Percentiles rank a stretch among this genome's conserved stretches.
These are phyloP conservation scores for Rotaria macrura DNA, from an alignment of 2,888 invertebrate genomes.

Conservation along the genomic window DNA sequence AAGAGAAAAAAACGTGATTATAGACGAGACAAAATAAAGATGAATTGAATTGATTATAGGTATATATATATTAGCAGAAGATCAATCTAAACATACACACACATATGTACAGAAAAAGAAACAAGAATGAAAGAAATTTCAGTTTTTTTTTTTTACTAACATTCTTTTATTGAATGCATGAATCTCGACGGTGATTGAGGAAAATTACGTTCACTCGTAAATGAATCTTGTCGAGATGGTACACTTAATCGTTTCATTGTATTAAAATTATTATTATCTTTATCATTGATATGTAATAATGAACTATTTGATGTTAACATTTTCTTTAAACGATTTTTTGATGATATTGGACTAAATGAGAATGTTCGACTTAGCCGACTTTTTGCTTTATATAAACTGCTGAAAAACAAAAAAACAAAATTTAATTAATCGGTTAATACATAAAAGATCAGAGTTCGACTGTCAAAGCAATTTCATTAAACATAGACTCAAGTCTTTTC, in stretches of 20 bases:
- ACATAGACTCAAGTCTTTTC: too few species aligned
- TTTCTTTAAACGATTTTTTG: slow-evolving; percentile 9
- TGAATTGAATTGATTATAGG: background rate
- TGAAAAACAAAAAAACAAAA: background rate
- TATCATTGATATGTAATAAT: background rate
- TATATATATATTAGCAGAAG: background rate
- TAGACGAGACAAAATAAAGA: background rate
- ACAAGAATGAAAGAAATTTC: too few species aligned
- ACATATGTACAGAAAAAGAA: too few species aligned
- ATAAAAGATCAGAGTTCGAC: too few species aligned
- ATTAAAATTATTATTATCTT: background rate
- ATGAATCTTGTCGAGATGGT: slow-evolving; percentile 14
- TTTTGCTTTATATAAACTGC: background rate
- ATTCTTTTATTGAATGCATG: background rate
- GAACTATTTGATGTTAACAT: background rate
- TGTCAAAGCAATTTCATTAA: too few species aligned
- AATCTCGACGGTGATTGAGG: slow-evolving; percentile 3
- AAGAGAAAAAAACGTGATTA: background rate
- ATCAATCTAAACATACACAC: background rate
- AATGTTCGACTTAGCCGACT: slow-evolving; percentile 7
- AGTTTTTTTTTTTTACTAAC: background rate
- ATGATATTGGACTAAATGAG: slow-evolving; percentile 17
- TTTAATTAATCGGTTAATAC: too few species aligned
- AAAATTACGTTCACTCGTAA: background rate
- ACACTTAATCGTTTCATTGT: slow-evolving; percentile 21